Percentiles rank a stretch among this genome's conserved stretches.
Conservation (phyloP, 92 coral and sea anemone species). For the Zoanthus sansibaricus region DNA sequence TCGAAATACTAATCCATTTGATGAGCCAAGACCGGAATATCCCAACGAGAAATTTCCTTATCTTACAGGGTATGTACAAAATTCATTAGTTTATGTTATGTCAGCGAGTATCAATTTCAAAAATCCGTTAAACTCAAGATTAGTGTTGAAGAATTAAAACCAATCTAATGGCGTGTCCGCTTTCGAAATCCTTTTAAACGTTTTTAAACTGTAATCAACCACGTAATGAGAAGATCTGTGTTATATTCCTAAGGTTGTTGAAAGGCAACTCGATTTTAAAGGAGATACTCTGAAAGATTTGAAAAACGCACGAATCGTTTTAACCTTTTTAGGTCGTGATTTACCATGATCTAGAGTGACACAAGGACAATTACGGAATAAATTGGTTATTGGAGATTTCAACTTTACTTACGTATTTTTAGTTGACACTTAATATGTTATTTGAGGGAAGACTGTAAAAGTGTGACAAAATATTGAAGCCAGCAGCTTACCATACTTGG, state of each 20-base stretch:
- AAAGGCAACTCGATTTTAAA: neutral
- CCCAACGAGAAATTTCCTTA: conserved; percentile 30
- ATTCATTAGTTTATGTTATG: conserved; percentile 29
- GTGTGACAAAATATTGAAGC: conserved; percentile 6
- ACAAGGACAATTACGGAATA: neutral
- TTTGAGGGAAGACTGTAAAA: neutral
- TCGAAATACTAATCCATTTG: conserved; percentile 13
- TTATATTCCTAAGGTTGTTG: neutral
- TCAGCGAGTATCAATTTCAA: conserved; percentile 31
- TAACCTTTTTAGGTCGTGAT: neutral
- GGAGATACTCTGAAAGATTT: neutral
- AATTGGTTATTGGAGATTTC: neutral
- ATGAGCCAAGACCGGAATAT: conserved; percentile 7
- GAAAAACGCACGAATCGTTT: neutral
- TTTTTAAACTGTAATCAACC: neutral
- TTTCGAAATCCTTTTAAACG: neutral
- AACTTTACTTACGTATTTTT: neutral
- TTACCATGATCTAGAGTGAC: neutral
- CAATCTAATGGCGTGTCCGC: neutral
- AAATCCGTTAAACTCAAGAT: conserved; percentile 38
- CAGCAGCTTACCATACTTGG: conserved; percentile 14
- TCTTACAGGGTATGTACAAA: neutral
- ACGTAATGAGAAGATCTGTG: neutral
- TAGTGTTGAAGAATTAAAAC: conserved; percentile 17
- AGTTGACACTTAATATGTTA: neutral